Conservation (phyloP, 2,113 vertebrate genomes). For the Vidua chalybeata region DNA sequence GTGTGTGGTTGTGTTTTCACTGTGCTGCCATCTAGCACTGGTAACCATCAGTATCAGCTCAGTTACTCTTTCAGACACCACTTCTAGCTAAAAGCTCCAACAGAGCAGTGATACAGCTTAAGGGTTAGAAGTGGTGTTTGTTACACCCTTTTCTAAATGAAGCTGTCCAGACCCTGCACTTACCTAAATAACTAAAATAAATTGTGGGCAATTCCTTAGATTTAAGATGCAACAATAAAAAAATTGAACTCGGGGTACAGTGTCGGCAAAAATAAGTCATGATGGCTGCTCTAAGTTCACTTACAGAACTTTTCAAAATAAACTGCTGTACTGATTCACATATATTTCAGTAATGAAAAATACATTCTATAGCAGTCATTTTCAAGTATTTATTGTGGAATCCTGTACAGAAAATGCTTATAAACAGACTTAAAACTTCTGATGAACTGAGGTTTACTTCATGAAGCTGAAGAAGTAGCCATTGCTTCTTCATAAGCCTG, state of each 20-base stretch:
- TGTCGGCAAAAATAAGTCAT: not conserved
- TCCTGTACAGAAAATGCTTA: not conserved
- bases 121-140: not conserved
- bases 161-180: not conserved
- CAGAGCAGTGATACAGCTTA: not conserved
- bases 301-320: not conserved
- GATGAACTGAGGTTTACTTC: not conserved
- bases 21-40: not conserved
- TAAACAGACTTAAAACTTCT: not conserved
- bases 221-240: not conserved
- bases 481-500: slow-evolving; percentile 80
- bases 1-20: not conserved
- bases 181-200: not conserved
- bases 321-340: not conserved
- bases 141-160: not conserved
- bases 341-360: not conserved
- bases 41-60: not conserved
- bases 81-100: not conserved
- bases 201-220: not conserved
- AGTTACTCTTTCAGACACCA: not conserved
- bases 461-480: slow-evolving; percentile 68
- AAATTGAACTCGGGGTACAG: accelerated
- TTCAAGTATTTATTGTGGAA: slow-evolving; percentile 1
- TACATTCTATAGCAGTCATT: not conserved
- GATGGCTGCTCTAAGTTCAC: not conserved